A percentile compares a stretch with the other conserved stretches of the same genome.
Conservation (phyloP, 2,113 vertebrate species). For the Dasyurus viverrinus region DNA sequence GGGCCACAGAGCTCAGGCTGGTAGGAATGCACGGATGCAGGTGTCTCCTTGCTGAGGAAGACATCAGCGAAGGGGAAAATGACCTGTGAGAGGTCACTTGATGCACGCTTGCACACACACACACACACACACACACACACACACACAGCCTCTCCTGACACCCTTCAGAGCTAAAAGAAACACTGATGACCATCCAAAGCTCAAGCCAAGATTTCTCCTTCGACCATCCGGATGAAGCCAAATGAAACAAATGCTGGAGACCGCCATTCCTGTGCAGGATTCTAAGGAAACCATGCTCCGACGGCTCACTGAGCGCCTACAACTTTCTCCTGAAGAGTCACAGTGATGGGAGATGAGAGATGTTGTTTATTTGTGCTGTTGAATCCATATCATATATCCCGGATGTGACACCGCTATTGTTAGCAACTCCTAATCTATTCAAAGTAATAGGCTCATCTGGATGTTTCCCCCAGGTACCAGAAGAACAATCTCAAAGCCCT, state of each 20-base stretch:
- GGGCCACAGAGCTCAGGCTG: conserved; percentile 59
- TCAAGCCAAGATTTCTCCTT: conserved; percentile 43
- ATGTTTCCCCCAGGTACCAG: conserved; percentile 23
- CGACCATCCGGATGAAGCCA: conserved; percentile 47
- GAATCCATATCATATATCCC: conserved; percentile 69
- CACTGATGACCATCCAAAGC: conserved; percentile 48
- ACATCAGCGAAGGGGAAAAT: conserved; percentile 74
- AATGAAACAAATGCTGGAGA: conserved; percentile 55
- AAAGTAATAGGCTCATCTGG: conserved; percentile 54
- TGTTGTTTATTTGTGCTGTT: conserved; percentile 70
- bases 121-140: rapidly evolving
- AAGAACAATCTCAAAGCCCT: conserved; percentile 67
- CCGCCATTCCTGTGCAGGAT: conserved; percentile 72
- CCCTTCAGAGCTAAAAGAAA: conserved; percentile 71
- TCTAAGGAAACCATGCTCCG: conserved; percentile 53
- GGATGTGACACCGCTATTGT: conserved; percentile 51
- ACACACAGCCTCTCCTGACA: conserved; percentile 22
- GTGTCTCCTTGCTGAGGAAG: conserved; percentile 84
- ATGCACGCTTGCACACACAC: background rate
- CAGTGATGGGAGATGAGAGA: conserved; percentile 49
- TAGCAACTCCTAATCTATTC: conserved; percentile 67
- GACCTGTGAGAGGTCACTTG: conserved; percentile 75
- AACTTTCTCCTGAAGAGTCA: conserved; percentile 67
- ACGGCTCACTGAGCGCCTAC: conserved; percentile 64
- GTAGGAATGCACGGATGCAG: conserved; percentile 83